phyloP scores from a whole-genome alignment of 2,888 invertebrate species.

The Oligia fasciuncula region DNA sequence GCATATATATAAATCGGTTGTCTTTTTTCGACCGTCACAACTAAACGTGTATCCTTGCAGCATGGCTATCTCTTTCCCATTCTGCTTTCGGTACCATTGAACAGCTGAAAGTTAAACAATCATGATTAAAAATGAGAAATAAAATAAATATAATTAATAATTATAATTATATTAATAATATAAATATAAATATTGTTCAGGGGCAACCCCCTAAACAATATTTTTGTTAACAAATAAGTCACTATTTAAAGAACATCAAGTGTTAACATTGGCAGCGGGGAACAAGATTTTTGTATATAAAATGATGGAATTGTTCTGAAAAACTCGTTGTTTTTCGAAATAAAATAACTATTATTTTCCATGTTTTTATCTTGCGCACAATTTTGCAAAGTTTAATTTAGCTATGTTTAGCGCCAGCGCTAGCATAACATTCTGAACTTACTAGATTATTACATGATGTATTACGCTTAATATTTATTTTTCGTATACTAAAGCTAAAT shows the following conservation, averaged over 20 bases:
- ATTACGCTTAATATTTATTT: neutral
- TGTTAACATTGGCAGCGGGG: too few relatives aligned
- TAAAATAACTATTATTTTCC: neutral
- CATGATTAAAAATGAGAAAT: neutral
- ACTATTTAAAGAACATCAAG: neutral
- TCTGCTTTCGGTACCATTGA: constrained; percentile 52
- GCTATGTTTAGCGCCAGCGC: neutral
- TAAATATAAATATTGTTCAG: constrained; percentile 20
- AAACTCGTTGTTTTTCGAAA: neutral
- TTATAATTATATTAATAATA: too few relatives aligned
- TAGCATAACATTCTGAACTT: neutral
- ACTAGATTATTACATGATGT: neutral
- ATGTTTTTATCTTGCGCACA: neutral
- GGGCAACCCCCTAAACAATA: too few relatives aligned
- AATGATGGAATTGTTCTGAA: neutral
- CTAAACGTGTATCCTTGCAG: constrained; percentile 72
- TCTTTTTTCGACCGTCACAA: constrained; percentile 22
- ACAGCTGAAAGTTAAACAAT: constrained; percentile 28
- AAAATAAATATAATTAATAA: too few relatives aligned
- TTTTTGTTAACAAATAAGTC: neutral
- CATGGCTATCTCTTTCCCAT: constrained; percentile 68
- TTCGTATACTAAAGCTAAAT: neutral
- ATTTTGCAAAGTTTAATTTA: neutral
- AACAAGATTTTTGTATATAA: too few relatives aligned
- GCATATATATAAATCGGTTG: constrained; percentile 16